phyloP scores from a whole-genome alignment of 2,113 vertebrate genomes.

The Shinisaurus crocodilurus region DNA sequence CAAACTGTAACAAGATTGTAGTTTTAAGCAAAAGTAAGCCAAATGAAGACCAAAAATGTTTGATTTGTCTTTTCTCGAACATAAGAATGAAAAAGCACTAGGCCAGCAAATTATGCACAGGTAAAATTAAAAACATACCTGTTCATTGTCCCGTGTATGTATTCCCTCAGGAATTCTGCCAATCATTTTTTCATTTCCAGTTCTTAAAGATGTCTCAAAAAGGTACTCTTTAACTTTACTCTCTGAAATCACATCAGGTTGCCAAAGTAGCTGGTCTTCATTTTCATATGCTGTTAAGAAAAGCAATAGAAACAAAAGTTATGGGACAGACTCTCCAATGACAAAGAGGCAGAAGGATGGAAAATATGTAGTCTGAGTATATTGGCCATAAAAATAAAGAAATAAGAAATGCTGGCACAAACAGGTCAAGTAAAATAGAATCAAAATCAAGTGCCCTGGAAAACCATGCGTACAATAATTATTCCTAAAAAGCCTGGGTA shows the following conservation, averaged over 20 bases:
- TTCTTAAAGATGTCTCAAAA: constrained; percentile 84
- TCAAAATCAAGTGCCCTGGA: background rate
- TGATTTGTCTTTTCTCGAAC: background rate
- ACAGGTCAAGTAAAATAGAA: background rate
- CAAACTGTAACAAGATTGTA: fast-evolving
- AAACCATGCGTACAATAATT: background rate
- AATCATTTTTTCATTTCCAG: constrained; percentile 80
- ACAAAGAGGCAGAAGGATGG: background rate
- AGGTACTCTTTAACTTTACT: constrained; percentile 91
- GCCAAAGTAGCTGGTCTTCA: constrained; percentile 95
- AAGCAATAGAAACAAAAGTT: constrained; percentile 42
- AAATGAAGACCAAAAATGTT: background rate
- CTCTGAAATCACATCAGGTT: constrained; percentile 87
- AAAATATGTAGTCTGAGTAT: background rate
- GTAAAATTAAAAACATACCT: constrained; percentile 76
- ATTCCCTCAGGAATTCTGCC: constrained; percentile 80
- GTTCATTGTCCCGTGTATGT: constrained; percentile 90
- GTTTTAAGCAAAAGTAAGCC: background rate
- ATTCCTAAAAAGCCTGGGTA: background rate
- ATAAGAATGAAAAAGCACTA: background rate
- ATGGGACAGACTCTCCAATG: background rate
- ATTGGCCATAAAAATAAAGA: background rate
- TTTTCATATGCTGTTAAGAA: constrained; percentile 87
- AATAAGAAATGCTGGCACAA: background rate
- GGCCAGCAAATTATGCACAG: background rate